Evolutionary conservation across 2,113 vertebrate species (phyloP), one percentile per base, ranked within the genome.

Genomic region (Ibidorhyncha struthersii): DNA sequence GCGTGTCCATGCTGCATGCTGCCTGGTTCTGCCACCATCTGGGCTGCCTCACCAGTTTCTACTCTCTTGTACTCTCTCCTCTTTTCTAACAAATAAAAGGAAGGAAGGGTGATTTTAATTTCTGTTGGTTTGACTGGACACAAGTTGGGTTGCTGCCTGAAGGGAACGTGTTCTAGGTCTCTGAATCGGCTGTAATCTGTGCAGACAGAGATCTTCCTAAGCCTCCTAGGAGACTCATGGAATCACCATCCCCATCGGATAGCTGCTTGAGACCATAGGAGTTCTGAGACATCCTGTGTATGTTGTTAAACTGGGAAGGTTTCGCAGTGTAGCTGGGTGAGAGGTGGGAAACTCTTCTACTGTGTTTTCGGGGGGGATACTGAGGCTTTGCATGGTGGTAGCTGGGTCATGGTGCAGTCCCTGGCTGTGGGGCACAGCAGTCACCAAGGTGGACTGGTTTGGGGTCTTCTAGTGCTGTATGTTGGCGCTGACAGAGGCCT

Each of bases 1-100:
- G 47, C 6, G 1, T 80, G 71, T 65, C 89, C 52, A 0, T 90
- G 84, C 91, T 96, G 96, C 95, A 97, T 97, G 96, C 94, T 95
- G 70, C 53, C 83, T 27, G 10, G 2, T 82, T 79, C 78, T 91
- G 82, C 84, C 81, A 62, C 56, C 32, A 34, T 17, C 79, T 86
- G 72, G 77, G 80, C 78, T 91, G 61, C 65, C 89, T 97, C 81
- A 89, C 62, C 49, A 40, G 14, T 43, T 62, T 12, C 79, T 88
- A 16, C 59, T 67, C 59, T 62, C 69, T 38, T 80, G 14, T 78
- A 16, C 25, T 67, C 52, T 55, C 38, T 36, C 13, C 30, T 89
- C 52, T 63, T 69, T 58, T 59, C 30, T 41, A 25, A 27, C 34
- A 79, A 10, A 14, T 47, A 36, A 55, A 43, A 89, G 36, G 55